These are phyloP conservation scores for Mirounga angustirostris DNA, from an alignment of 2,113 vertebrate species.

Conservation along the genomic window DNA sequence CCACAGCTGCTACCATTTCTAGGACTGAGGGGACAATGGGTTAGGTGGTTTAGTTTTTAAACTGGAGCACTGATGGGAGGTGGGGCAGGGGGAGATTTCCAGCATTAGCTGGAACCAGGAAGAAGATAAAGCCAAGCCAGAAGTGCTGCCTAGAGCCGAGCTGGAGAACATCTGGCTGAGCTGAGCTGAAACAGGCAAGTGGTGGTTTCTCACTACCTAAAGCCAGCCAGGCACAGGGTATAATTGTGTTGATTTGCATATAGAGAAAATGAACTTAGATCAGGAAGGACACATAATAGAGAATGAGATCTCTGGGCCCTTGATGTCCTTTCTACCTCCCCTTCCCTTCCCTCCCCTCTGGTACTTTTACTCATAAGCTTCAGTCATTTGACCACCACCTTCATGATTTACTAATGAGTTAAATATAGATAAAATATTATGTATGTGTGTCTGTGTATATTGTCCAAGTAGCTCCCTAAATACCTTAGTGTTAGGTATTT, in stretches of 20 bases:
- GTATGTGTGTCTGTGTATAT: not conserved
- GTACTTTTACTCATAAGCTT: not conserved
- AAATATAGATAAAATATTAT: not conserved
- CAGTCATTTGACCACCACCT: not conserved
- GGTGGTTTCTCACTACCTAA: not conserved
- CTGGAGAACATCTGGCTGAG: not conserved
- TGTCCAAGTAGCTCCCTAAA: not conserved
- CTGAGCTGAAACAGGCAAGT: not conserved
- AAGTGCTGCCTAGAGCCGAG: not conserved
- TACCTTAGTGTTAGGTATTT: not conserved
- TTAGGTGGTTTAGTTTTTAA: not conserved
- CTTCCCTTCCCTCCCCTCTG: too few species aligned
- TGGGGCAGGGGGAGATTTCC: not conserved
- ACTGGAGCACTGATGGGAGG: not conserved
- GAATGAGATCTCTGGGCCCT: not conserved
- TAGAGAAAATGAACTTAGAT: not conserved
- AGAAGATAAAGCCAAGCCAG: not conserved
- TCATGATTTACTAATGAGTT: not conserved
- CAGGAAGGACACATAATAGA: not conserved
- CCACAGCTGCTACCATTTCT: not conserved
- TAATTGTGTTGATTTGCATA: not conserved
- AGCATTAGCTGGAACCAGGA: not conserved
- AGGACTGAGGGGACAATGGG: not conserved
- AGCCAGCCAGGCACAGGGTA: not conserved
- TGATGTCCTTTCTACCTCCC: not conserved